A percentile compares a stretch with the other conserved stretches of the same genome.
Evolutionary conservation across 2,888 invertebrate species (phyloP).

Genomic region (Monochamus alternatus): DNA sequence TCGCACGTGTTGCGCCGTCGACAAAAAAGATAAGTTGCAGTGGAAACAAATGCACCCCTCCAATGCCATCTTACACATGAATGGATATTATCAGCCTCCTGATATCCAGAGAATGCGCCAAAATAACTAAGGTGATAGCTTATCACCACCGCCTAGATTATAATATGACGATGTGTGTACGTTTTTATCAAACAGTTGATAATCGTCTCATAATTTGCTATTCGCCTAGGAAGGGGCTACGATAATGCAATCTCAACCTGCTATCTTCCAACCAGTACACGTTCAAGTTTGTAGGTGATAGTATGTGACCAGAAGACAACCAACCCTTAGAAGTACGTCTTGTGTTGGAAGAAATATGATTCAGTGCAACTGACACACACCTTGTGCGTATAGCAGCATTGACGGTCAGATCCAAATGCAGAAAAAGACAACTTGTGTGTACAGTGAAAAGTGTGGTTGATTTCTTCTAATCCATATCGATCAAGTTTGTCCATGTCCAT

Average conservation of each 20-base stretch:
- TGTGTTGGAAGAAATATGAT: not conserved
- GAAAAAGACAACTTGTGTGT: not conserved
- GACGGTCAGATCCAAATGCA: too few species aligned
- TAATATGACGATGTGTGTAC: constrained; percentile 67
- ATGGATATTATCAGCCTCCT: constrained; percentile 46
- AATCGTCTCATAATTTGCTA: constrained; percentile 67
- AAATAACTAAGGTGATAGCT: constrained; percentile 68
- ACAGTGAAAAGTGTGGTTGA: not conserved
- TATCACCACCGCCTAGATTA: constrained; percentile 65
- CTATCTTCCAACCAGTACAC: constrained; percentile 61
- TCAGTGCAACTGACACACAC: not conserved
- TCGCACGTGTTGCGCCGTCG: constrained; percentile 45
- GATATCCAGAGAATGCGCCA: constrained; percentile 59
- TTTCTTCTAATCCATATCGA: not conserved
- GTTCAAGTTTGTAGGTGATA: constrained; percentile 43
- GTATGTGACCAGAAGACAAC: constrained; percentile 16
- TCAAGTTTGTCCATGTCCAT: not conserved
- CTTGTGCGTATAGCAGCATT: too few species aligned
- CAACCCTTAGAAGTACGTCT: constrained; percentile 3
- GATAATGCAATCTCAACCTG: constrained; percentile 66
- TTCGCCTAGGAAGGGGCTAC: constrained; percentile 65
- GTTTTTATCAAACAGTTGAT: constrained; percentile 68
- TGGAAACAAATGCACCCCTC: constrained; percentile 51
- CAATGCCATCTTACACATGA: constrained; percentile 47
- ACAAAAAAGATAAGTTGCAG: constrained; percentile 42